Conservation (phyloP, 30 jellyfish, hydroid and myxozoan genomes). For the Clytia hemisphaerica region DNA sequence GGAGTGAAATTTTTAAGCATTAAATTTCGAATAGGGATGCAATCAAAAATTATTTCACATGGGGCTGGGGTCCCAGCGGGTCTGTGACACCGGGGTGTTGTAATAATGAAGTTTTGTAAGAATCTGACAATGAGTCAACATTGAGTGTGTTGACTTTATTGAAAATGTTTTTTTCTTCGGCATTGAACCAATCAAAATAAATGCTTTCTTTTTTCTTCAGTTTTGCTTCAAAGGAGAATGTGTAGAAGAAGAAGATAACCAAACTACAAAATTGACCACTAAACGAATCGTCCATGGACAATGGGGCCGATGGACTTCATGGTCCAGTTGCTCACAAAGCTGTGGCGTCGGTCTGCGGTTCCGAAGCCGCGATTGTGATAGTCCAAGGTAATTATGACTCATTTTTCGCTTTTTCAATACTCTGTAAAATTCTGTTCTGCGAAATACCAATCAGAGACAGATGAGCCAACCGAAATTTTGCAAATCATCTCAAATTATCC, state of each 20-base stretch:
- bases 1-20: too few species aligned
- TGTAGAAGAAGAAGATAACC: conserved; percentile 2
- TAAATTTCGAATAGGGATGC: too few species aligned
- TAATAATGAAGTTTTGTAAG: neutral
- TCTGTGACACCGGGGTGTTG: too few species aligned
- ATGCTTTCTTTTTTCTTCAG: conserved; percentile 25
- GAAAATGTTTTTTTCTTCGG: neutral
- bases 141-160: neutral
- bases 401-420: neutral
- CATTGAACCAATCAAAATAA: too few species aligned
- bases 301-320: conserved; percentile 69
- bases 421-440: too few species aligned
- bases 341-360: conserved; percentile 75
- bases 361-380: conserved; percentile 51
- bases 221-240: conserved; percentile 77
- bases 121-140: neutral
- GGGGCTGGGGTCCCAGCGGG: too few species aligned
- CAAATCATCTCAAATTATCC: too few species aligned
- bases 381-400: conserved; percentile 63
- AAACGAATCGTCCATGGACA: conserved; percentile 60
- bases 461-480: too few species aligned
- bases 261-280: conserved; percentile 15
- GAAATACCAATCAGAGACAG: too few species aligned
- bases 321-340: conserved; percentile 65
- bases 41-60: too few species aligned